These are phyloP conservation scores for Adelges cooleyi DNA, from an alignment of 1,140 invertebrate genomes.

Conservation along the genomic window DNA sequence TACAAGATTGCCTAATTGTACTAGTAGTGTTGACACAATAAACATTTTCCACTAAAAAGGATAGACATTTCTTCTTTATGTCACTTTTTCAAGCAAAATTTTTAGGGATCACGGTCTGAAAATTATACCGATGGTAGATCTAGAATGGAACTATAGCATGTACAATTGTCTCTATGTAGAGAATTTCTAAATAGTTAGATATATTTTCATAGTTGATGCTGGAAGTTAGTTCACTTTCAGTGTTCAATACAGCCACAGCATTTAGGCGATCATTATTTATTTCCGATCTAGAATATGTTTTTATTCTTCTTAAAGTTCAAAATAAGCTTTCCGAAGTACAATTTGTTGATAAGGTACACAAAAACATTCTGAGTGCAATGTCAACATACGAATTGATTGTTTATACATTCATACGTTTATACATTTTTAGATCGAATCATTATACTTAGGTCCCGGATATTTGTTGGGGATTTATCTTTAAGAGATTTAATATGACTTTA, in stretches of 20 bases:
- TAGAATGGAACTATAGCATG: no score
- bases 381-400: neutral
- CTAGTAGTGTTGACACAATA: no score
- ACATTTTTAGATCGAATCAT: no score
- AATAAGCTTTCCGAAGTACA: conserved; percentile 26
- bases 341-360: conserved; percentile 12
- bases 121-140: no score
- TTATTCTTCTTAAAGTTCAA: conserved; percentile 25
- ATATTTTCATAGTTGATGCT: conserved; percentile 2
- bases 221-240: neutral
- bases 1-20: no score
- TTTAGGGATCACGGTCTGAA: no score
- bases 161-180: no score
- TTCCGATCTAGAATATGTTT: conserved; percentile 15
- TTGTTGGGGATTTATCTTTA: neutral
- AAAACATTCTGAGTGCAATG: conserved; percentile 11
- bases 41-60: no score
- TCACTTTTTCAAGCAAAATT: no score
- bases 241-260: neutral
- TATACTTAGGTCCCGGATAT: neutral
- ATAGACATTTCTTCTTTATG: no score
- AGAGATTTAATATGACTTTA: conserved; percentile 3
- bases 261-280: conserved; percentile 10
- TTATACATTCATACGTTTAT: no score
- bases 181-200: no score